Conservation (phyloP, 2,888 invertebrate species). For the Lordiphosa fenestrarum region DNA sequence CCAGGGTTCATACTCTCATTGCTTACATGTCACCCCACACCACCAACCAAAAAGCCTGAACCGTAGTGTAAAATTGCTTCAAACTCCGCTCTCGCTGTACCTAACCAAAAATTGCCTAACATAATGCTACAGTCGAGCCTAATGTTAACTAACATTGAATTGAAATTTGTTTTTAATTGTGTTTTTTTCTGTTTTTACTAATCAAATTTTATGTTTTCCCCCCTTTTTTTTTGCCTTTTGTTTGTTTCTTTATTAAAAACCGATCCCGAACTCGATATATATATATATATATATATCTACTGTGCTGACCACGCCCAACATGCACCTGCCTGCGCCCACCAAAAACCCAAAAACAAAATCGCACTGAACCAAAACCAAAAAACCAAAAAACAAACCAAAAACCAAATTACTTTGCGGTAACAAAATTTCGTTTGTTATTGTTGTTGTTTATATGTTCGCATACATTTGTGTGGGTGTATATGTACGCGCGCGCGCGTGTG, state of each 20-base stretch:
- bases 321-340: slow-evolving; percentile 60
- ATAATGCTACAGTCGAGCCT: no score
- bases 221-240: slow-evolving; percentile 44
- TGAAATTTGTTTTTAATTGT: slow-evolving; percentile 26
- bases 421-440: slow-evolving; percentile 66
- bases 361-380: slow-evolving; percentile 37
- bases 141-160: slow-evolving; percentile 25
- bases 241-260: slow-evolving; percentile 33
- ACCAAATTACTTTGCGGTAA: slow-evolving; percentile 56
- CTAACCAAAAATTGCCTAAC: slow-evolving; percentile 7
- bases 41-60: slow-evolving; percentile 4
- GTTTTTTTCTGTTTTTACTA: slow-evolving; percentile 65
- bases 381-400: slow-evolving; percentile 35
- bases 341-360: slow-evolving; percentile 23
- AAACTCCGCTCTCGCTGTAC: slow-evolving; percentile 2
- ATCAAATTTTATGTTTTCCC: slow-evolving; percentile 65
- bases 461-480: slow-evolving; percentile 19
- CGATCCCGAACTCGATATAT: slow-evolving; percentile 81
- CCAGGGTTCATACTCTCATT: slow-evolving; percentile 11
- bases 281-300: slow-evolving; percentile 19
- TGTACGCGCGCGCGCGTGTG: slow-evolving; percentile 25
- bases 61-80: neutral
- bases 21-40: slow-evolving; percentile 4
- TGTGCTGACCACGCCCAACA: slow-evolving; percentile 57
- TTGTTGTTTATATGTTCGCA: slow-evolving; percentile 61